Evolutionary conservation across 1,140 invertebrate species (phyloP), one percentile per base, ranked within the genome.

Genomic region (Bombus soroeensis): DNA sequence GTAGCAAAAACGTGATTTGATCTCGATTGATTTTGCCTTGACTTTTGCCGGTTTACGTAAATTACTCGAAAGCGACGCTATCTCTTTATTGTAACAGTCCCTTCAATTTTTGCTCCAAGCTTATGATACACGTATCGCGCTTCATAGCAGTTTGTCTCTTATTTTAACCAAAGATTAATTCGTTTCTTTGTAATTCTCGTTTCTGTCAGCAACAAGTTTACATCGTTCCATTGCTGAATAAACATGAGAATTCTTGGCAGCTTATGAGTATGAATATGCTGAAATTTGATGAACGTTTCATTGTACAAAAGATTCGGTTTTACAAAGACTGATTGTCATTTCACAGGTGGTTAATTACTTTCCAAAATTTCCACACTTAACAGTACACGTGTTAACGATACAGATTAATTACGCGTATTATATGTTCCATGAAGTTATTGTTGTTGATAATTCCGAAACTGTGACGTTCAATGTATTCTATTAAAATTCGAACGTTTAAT

Each of bases 231-330:
- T 84, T 75, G 25, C 43, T 81, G 73, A 89, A 88, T 85, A 85
- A 85, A 78, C 41, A 81, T 85, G 53, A 62, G 64, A 10, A 64
- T 74, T 71, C 62, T 18, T 18, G n/a, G 34, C 18, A 43, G 1
- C 18, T 32, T 3, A 28, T 83, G 70, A 78, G 86, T 88, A 87
- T 85, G 64, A 34, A 81, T 66, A 18, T 37, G 3, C 1, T 13
- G n/a, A 80, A 85, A 77, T 81, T 80, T 53, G 64, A 71, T 59
- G 47, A 85, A 75, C 78, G 22, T 84, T 74, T 84, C 43, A 47
- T 25, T 76, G 32, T 9, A 32, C 66, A 57, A 71, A 39, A 39
- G 43, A 37, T 25, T 25, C 9, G 32, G 0, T 78, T 43, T 5
- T 28, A 81, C 47, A 28, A 34, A 41, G 53, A 25, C 28, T 12